Evolutionary conservation across 30 jellyfish, hydroid and myxozoan species (phyloP), one percentile per base, ranked within the genome.

Genomic region (Sanderia malayensis): DNA sequence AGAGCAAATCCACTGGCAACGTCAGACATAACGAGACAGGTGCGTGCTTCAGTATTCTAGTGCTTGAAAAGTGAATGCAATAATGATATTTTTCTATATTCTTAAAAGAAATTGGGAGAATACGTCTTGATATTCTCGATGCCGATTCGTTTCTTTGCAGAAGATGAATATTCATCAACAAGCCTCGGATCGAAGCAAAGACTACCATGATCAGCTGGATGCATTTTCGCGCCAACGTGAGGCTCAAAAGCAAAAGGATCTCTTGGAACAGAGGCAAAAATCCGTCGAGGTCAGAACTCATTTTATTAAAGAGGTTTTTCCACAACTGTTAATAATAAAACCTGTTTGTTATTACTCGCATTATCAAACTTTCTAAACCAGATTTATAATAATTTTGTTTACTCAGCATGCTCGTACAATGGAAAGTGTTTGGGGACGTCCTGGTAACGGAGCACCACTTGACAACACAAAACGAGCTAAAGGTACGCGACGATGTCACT

Each of bases 341-440:
- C n/a, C n/a, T n/a, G n/a, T n/a, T n/a, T n/a, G n/a, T n/a, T n/a
- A n/a, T n/a, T n/a, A n/a, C n/a, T n/a, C n/a, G n/a, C n/a, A n/a
- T n/a, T n/a, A n/a, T n/a, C n/a, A n/a, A n/a, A n/a, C n/a, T n/a
- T n/a, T n/a, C n/a, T n/a, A n/a, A n/a, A n/a, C n/a, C n/a, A n/a
- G n/a, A n/a, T n/a, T n/a, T n/a, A n/a, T n/a, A n/a, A n/a, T n/a
- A n/a, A n/a, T n/a, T n/a, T n/a, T n/a, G n/a, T n/a, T n/a, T n/a
- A n/a, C n/a, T n/a, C n/a, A 89, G 97, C 97, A 89, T 57, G 97
- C 91, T 1, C 70, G 74, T 47, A 76, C 97, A 24, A 81, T 71
- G 89, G 89, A 82, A 17, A 61, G 89, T 61, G 67, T 87, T 21
- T 89, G 97, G 97, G 97, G 97, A 20, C 55, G 88, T 27, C 93